Base-by-base conservation (phyloP, 2,888 invertebrate genomes). In the Meganola albula region DNA sequence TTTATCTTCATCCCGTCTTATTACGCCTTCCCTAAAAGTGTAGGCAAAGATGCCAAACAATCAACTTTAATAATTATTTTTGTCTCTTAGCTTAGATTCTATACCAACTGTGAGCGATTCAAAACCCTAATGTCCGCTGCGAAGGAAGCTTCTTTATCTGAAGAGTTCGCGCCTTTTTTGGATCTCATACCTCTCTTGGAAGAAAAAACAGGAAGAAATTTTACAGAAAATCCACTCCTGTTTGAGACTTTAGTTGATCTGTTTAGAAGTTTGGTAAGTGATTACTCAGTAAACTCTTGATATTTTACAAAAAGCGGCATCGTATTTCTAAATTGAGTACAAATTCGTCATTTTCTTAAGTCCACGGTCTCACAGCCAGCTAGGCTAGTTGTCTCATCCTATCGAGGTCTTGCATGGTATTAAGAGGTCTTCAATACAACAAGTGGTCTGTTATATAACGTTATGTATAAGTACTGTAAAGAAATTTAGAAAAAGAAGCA, bases 101-200 rank as follows among this genome's bases (percentile, higher is more conserved):
- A 80, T 63, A 68, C 74, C n/a, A 84, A 77, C 66, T 85, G 84
- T 52, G 42, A 67, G 1, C 54, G 48, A 5, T 85, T 69, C 58
- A 58, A 44, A 8, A 40, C 44, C 0, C 52, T 83, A 9, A 74
- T 85, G 74, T 48, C 48, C 0, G 49, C 57, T 6, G 78, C 72
- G 1, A 76, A 79, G 26, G 33, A 39, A 2, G 56, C 62, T 1
- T 58, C 77, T 0, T n/a, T 73, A 2, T 22, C 40, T 1, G 43
- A 68, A 2, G 84, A 85, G 47, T 75, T 85, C 32, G 44, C 34
- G 3, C 66, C 67, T 1, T 84, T 58, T 53, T 38, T 54, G 23
- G 76, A 82, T 22, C 58, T 84, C 13, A 55, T 75, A 2, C 65
- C 67, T 0, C 40, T 64, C 12, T 37, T 83, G 12, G 48, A 58